Conservation (phyloP, 2,797 vertebrate genomes). For the Artibeus jamaicensis region DNA sequence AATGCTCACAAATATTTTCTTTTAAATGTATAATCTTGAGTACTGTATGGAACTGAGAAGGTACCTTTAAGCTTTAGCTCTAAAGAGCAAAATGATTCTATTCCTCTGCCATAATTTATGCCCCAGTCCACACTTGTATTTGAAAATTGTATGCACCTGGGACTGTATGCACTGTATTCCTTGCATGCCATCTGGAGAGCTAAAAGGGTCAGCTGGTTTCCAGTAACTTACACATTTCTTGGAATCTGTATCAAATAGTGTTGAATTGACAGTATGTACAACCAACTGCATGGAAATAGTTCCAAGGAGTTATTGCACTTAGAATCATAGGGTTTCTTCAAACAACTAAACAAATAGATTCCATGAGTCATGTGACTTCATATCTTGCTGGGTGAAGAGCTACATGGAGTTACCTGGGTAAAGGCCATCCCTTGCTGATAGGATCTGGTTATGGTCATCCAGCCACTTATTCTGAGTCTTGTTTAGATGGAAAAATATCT, state of each 20-base stretch:
- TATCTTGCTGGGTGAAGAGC: neutral
- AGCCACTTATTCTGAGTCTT: neutral
- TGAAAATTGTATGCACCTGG: neutral
- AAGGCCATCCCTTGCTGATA: neutral
- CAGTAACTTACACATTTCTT: conserved; percentile 27
- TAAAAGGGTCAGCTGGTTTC: neutral
- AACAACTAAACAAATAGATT: neutral
- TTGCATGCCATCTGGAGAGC: conserved; percentile 8
- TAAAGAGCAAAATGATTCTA: neutral
- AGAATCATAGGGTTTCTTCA: conserved; percentile 2
- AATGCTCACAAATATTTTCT: neutral
- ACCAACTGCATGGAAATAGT: neutral
- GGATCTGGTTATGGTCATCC: neutral
- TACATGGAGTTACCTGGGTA: neutral
- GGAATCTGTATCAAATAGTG: neutral
- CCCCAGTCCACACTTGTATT: neutral
- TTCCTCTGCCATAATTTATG: neutral
- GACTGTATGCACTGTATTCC: neutral
- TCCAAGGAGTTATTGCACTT: neutral
- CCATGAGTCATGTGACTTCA: neutral
- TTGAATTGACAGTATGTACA: neutral
- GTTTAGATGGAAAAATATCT: neutral
- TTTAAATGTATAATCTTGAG: neutral
- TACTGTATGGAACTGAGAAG: conserved; percentile 21
- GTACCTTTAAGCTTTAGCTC: neutral